Evolutionary conservation across 1,140 invertebrate species (phyloP).

Genomic region (Platyura marginata): DNA sequence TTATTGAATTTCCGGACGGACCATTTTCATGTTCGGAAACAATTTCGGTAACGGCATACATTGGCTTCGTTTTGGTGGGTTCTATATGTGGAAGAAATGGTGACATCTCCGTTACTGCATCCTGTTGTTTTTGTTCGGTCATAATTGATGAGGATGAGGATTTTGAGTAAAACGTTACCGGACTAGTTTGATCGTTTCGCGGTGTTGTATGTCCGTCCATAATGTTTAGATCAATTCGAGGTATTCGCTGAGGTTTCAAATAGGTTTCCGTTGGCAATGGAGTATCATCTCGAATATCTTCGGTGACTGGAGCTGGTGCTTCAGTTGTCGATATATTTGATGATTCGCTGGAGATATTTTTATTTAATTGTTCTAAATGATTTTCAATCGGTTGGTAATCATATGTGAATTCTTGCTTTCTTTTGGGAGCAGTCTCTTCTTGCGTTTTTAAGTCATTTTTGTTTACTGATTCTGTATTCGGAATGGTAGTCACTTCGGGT

Average conservation of each 20-base stretch:
- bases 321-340: not conserved
- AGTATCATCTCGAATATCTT: conserved; percentile 2
- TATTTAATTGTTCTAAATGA: not conserved
- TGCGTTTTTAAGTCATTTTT: not conserved
- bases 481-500: not conserved
- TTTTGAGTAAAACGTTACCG: not conserved
- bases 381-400: not conserved
- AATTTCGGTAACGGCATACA: conserved; percentile 5
- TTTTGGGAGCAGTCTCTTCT: not conserved
- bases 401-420: conserved; percentile 1
- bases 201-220: conserved; percentile 2
- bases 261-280: conserved; percentile 3
- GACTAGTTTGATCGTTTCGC: not conserved
- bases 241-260: not conserved
- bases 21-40: not conserved
- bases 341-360: not conserved
- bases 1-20: not conserved
- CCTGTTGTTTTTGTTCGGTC: not conserved
- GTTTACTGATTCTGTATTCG: conserved; percentile 9
- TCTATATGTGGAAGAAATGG: not conserved
- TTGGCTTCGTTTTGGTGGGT: not conserved
- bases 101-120: not conserved
- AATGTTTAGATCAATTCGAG: not conserved
- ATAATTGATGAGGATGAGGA: not conserved
- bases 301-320: conserved; percentile 3